Evolutionary conservation across 2,113 vertebrate species (phyloP), one percentile per base, ranked within the genome.

Genomic region (Rafetus swinhoei): DNA sequence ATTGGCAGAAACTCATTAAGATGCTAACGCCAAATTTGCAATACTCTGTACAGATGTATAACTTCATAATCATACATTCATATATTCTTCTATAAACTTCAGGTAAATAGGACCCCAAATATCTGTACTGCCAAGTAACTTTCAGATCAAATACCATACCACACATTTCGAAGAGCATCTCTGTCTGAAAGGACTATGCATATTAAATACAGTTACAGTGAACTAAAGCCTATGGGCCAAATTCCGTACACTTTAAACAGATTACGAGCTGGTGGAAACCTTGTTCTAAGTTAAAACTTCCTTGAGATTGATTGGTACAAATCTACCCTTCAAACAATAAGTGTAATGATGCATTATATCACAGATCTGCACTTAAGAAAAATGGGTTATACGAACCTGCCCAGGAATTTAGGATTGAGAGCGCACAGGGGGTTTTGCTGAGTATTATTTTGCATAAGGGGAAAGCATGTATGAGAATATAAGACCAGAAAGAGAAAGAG

Each of bases 181-280:
- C 21, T 0, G 1, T 45, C 39, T 45, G 39, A 88, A 77, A 55
- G 29, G 91, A 83, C 1, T 65, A 18, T 24, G 82, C 59, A 74
- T 65, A 52, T 79, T 87, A 94, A 93, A 92, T 72, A 85, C 52
- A 93, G 80, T 52, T 94, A 86, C 76, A 86, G 19, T 89, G 69
- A 83, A 8, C 86, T 90, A 92, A 95, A 84, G 59, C 8, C 69
- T 39, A 65, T 65, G 32, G 62, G 62, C 62, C 62, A 65, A n/a
- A 16, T 32, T 29, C 27, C 14, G 62, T 65, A 57, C 56, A 57
- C 56, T 19, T 57, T 57, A 62, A 62, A 62, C 12, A 15, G 5
- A 12, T 62, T 62, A 62, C 29, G 27, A 32, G 60, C 60, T 62
- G 13, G 27, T 27, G 29, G 60, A 62, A 62, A 29, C 60, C 60